Percentiles rank a stretch among this genome's conserved stretches.
Conservation (phyloP, 2,113 vertebrate species). For the Psilopsiagon aymara region DNA sequence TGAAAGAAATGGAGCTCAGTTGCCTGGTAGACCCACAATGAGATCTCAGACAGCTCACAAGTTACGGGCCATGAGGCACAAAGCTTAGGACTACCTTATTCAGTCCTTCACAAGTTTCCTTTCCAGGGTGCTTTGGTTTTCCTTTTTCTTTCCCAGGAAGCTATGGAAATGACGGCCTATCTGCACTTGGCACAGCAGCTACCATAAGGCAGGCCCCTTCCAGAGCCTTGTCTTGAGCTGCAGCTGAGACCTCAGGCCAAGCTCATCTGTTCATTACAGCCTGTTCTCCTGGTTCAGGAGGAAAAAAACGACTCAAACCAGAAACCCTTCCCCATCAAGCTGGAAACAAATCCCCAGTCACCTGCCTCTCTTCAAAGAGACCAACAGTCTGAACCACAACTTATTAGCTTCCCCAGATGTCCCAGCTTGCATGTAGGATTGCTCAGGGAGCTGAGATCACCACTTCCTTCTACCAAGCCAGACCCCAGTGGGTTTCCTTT, state of each 20-base stretch:
- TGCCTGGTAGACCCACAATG: accelerated
- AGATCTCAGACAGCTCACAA: not conserved
- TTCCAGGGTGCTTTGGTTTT: not conserved
- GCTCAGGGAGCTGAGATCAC: not conserved
- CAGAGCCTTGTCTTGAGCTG: not conserved
- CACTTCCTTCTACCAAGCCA: not conserved
- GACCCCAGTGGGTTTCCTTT: not conserved
- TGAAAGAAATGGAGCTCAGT: not conserved
- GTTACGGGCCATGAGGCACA: not conserved
- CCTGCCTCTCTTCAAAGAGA: not conserved
- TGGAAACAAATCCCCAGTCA: not conserved
- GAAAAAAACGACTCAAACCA: not conserved
- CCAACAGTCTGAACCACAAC: not conserved
- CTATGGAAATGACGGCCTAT: not conserved
- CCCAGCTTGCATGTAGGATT: not conserved
- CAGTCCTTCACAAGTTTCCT: not conserved
- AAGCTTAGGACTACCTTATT: not conserved
- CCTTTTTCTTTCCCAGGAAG: not conserved
- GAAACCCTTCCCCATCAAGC: not conserved
- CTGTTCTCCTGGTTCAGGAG: slow-evolving; percentile 13
- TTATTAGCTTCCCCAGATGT: not conserved
- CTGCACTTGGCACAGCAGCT: not conserved
- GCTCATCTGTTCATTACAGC: not conserved
- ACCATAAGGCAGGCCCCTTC: not conserved
- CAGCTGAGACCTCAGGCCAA: not conserved